Evolutionary conservation across 2,888 invertebrate species (phyloP).

Genomic region (Caenorhabditis virilis): DNA sequence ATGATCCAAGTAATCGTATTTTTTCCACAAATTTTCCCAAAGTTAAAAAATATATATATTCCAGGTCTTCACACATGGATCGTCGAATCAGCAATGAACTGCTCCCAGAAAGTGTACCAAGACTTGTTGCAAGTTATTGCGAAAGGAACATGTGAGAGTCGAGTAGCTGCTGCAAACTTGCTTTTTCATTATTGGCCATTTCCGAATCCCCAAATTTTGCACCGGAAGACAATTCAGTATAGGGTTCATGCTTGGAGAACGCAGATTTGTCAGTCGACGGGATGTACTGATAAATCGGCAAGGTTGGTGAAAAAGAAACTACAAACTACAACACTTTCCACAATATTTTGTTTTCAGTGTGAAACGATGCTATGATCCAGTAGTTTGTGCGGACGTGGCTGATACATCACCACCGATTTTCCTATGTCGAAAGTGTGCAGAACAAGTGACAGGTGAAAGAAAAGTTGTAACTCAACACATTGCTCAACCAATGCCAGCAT

Average conservation of each 20-base stretch:
- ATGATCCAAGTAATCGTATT: conserved; percentile 80
- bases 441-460: conserved; percentile 70
- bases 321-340: background rate
- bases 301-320: conserved; percentile 21
- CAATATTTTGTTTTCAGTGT: conserved; percentile 42
- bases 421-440: conserved; percentile 75
- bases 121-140: conserved; percentile 49
- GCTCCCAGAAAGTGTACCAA: conserved; percentile 83
- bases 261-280: conserved; percentile 51
- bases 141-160: conserved; percentile 87
- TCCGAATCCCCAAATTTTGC: conserved; percentile 89
- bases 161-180: conserved; percentile 92
- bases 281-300: conserved; percentile 55
- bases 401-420: conserved; percentile 83
- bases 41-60: conserved; percentile 34
- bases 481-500: conserved; percentile 65
- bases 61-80: conserved; percentile 93
- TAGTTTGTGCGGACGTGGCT: conserved; percentile 76
- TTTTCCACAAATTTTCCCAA: background rate
- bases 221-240: conserved; percentile 80
- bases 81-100: conserved; percentile 91
- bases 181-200: conserved; percentile 99
- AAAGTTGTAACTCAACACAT: conserved; percentile 51
- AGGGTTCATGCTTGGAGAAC: conserved; percentile 48
- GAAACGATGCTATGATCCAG: conserved; percentile 89